Base-by-base conservation (phyloP, 2,113 vertebrate species). In the Holacanthus passer region DNA sequence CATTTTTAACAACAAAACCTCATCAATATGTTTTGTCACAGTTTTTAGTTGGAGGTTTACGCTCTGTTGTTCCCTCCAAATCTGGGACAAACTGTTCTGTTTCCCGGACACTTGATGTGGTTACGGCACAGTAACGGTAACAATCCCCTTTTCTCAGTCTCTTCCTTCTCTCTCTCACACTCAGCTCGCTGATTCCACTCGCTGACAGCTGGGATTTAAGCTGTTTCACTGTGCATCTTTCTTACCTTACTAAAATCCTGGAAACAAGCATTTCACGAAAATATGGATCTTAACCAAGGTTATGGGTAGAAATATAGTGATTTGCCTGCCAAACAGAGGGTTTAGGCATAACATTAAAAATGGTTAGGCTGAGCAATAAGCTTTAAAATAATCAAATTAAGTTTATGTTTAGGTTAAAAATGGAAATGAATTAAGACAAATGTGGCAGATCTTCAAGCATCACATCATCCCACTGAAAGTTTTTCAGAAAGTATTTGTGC, bases 141-240 rank as follows among this genome's bases (percentile, higher is more conserved):
- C 47, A 41, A 20, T 69, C 16, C 13, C 39, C 65, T 29, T 31
- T 55, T 65, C 66, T 83, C 29, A 27, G 1, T 81, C n/a, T 83
- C 22, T 22, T 59, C 29, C 20, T 83, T 29, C 43, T 65, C 56
- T 13, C 41, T 67, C 17, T 12, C 47, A n/a, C 27, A 16, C n/a
- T 76, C 39, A 16, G 29, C 32, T 13, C 2, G 14, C 52, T 60
- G 22, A 66, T 82, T 71, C 59, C 53, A 52, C 14, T 24, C 50
- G 39, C 73, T 88, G 55, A 82, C 72, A 86, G 75, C 43, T 63
- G n/a, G 58, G 41, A 84, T 86, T 87, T 73, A 73, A 32, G 77
- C 58, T 79, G 29, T 39, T 14, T 31, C 59, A 14, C 12, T 41
- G 39, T 66, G 64, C 29, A 29, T 47, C 73, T n/a, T 41, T 53